phyloP scores from a whole-genome alignment of 2,113 vertebrate species.

The Carlito syrichta region DNA sequence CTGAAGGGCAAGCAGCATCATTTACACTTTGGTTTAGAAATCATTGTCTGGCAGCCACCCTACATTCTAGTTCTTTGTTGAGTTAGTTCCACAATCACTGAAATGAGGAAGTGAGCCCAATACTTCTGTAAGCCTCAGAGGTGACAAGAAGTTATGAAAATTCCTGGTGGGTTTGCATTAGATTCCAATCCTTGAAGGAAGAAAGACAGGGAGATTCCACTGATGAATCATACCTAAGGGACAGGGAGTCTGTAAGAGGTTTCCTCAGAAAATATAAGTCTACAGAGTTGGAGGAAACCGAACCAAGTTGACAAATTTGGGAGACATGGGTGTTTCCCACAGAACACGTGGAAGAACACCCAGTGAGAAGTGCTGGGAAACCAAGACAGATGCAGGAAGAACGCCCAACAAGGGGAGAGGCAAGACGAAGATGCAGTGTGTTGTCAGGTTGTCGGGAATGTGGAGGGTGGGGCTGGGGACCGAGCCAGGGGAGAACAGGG shows the following conservation, averaged over 20 bases:
- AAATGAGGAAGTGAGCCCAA: constrained; percentile 51
- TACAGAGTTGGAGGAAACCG: neutral
- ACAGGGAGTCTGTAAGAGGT: neutral
- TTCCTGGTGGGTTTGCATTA: constrained; percentile 27
- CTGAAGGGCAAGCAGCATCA: neutral
- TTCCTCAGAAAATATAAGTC: neutral
- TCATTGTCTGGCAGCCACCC: neutral
- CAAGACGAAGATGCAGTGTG: too few species aligned
- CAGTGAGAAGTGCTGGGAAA: neutral
- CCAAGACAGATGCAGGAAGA: neutral
- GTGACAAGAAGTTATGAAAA: constrained; percentile 61
- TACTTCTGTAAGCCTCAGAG: constrained; percentile 12
- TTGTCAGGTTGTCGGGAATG: too few species aligned
- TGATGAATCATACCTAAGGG: constrained; percentile 40
- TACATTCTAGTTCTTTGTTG: neutral
- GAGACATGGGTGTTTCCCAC: neutral
- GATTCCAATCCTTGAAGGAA: neutral
- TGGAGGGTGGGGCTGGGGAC: neutral
- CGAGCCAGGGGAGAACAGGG: neutral
- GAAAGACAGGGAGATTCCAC: constrained; percentile 74
- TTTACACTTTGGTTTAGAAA: neutral
- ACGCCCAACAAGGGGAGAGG: neutral
- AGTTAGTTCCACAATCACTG: neutral
- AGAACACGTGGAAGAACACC: neutral
- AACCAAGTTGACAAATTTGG: neutral